A percentile compares a stretch with the other conserved stretches of the same genome.
Evolutionary conservation across 2,888 invertebrate species (phyloP).

Genomic region (Andrena flavipes): DNA sequence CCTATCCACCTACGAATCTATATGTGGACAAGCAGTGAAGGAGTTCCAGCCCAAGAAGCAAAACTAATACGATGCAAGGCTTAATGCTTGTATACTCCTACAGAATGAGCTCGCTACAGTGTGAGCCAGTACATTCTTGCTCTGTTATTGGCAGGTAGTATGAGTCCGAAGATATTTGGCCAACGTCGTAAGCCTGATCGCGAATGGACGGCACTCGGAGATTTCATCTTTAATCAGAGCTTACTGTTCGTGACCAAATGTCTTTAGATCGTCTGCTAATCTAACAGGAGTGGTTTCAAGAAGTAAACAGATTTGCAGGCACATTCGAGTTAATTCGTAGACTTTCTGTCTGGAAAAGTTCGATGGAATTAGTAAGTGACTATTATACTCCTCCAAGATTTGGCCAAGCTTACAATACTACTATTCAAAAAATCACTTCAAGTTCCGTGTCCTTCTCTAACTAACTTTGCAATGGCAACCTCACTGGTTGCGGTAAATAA

Average conservation of each 20-base stretch:
- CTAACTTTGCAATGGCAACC: conserved; percentile 22
- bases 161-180: conserved; percentile 80
- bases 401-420: conserved; percentile 37
- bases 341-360: conserved; percentile 69
- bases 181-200: conserved; percentile 60
- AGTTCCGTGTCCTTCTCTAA: conserved; percentile 17
- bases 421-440: conserved; percentile 38
- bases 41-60: conserved; percentile 85
- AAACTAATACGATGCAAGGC: conserved; percentile 85
- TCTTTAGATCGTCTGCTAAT: conserved; percentile 81
- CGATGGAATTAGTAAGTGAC: conserved; percentile 73
- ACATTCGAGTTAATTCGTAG: conserved; percentile 83
- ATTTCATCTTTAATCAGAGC: conserved; percentile 26
- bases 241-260: conserved; percentile 76
- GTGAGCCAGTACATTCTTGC: conserved; percentile 84
- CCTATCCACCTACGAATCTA: conserved; percentile 82
- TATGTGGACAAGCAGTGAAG: conserved; percentile 85
- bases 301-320: conserved; percentile 84
- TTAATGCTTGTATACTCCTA: conserved; percentile 84
- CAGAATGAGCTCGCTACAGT: conserved; percentile 83
- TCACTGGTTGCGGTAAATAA: neutral
- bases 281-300: conserved; percentile 83
- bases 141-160: conserved; percentile 80
- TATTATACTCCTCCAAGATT: conserved; percentile 75
- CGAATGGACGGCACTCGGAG: conserved; percentile 11